Evolutionary conservation across 2,888 invertebrate genomes (phyloP), one percentile per base, ranked within the genome.

Genomic region (Saturnia japonica): DNA sequence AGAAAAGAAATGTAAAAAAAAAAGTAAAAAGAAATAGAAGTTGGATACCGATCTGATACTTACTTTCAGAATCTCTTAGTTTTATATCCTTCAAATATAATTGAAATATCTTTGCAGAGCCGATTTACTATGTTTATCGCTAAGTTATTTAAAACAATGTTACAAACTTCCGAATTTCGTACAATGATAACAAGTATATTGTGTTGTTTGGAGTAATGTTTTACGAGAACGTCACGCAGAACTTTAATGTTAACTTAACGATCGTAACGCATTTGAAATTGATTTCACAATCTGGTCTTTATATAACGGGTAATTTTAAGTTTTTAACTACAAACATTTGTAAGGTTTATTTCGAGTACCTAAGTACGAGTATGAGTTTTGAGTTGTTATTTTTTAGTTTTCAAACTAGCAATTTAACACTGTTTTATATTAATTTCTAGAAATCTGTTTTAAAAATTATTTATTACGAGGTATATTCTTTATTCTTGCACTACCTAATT

Each of bases 261-360:
- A 25, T 57, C 11, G 25, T 57, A 25, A 25, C 12, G 54, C 54
- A 54, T 54, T 82, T 71, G 71, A 72, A 68, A 71, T 72, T 74
- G 74, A 72, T 73, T 68, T 69, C 69, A 66, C 12, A 22, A 22
- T 54, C 8, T 54, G 54, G n/a, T 66, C 8, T 34, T 14, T 66
- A 42, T 9, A n/a, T 66, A 9, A 66, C 28, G 66, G 16, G 34
- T 42, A 66, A 66, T 66, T 42, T 66, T 40, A 66, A n/a, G 19
- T 42, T 22, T 54, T 22, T 54, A 11, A 22, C 22, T 54, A 54
- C 12, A 54, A 25, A 57, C 25, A 57, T 25, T 57, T n/a, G 51
- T 51, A n/a, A 43, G 43, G 14, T 43, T 11, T 43, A 43, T 43
- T 51, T 51, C 47, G 76, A 79, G 82, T 79, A 67, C 43, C 19